A percentile compares a stretch with the other conserved stretches of the same genome.
phyloP scores from a whole-genome alignment of 2,113 vertebrate species.

The Tyto alba region DNA sequence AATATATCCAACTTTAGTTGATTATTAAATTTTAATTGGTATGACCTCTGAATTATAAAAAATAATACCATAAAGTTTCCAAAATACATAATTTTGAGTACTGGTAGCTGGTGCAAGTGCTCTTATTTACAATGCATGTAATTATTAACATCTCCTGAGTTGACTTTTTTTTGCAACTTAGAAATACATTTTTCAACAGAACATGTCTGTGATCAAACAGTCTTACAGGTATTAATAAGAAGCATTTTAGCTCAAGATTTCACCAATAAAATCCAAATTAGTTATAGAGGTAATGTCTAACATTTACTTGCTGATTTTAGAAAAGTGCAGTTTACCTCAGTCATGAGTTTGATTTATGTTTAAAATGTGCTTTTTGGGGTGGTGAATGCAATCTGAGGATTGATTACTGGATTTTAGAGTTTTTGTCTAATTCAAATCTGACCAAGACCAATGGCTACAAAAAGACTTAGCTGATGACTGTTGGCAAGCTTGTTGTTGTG shows the following conservation, averaged over 20 bases:
- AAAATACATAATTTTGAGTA: background rate
- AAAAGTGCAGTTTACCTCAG: background rate
- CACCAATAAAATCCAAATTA: background rate
- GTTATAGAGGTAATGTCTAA: background rate
- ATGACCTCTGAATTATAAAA: background rate
- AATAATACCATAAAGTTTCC: background rate
- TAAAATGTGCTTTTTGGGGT: background rate
- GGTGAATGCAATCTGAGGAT: background rate
- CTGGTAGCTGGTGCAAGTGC: background rate
- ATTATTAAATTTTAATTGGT: background rate
- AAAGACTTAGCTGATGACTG: background rate
- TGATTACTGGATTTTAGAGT: background rate
- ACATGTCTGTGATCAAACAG: background rate
- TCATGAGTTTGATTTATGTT: background rate
- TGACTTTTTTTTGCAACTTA: background rate
- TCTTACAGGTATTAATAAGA: background rate
- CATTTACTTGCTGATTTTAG: background rate
- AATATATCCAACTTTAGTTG: background rate
- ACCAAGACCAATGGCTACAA: background rate
- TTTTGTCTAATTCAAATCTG: background rate
- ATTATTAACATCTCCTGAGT: background rate
- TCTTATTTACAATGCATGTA: background rate
- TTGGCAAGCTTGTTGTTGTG: background rate
- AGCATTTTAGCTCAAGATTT: background rate
- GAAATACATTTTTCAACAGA: background rate